Base-by-base conservation (phyloP, 1,140 invertebrate species). In the Zeugodacus cucurbitae region DNA sequence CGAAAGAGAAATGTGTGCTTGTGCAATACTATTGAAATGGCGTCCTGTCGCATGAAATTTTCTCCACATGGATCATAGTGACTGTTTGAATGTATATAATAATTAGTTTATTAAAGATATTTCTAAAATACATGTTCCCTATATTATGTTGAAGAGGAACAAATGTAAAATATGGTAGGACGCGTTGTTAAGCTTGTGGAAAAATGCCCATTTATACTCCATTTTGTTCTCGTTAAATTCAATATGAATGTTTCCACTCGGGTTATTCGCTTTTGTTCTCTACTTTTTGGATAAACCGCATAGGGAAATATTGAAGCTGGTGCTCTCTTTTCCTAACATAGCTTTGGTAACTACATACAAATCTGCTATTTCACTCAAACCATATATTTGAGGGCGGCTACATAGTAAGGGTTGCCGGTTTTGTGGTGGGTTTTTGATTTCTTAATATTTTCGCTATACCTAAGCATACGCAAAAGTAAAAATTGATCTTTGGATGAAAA, bases 1-100 rank as follows among this genome's bases (percentile, higher is more conserved):
- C 29, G 74, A 88, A 82, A 88, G 74, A 82, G 88, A 88, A 62
- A 37, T 44, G 57, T 34, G 26, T 78, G 70, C 54, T 74, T 88
- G 74, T 67, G 70, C 37, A 86, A 44, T 34, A 26, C 37, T 5
- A 17, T 22, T 82, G 58, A 82, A 88, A 88, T 88, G 86, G 86
- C 86, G 86, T 87, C 86, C 41, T 59, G 57, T 64, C 86, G 86
- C 86, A 57, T 87, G 86, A 62, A 14, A 22, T 54, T 86, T 22
- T n/a, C n/a, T 82, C 41, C 74, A 82, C 74, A 82, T 82, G 74
- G 74, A 48, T 41, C 74, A 41, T 41, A 48, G 44, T 41, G n/a
- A 14, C 26, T 82, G 34, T 58, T 57, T 57, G 26, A 59, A 59
- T 37, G 34, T 59, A 54, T 32, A 41, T 59, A 87, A 34, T 37